Conservation (phyloP, 2,113 vertebrate species). For the Gnathonemus longibarbis region DNA sequence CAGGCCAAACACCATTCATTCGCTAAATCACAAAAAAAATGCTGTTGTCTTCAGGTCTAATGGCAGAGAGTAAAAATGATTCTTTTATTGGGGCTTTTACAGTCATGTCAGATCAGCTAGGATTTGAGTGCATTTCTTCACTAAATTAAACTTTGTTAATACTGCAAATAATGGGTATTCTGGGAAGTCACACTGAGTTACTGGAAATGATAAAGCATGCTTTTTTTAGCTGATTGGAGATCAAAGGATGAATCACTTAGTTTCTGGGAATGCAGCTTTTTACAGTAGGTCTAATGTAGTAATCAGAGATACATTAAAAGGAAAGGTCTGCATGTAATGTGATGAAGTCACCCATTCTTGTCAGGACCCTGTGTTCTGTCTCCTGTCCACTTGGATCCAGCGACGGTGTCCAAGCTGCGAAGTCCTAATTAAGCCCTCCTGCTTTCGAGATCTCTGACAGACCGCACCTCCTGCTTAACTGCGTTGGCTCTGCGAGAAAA, state of each 20-base stretch:
- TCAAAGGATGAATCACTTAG: neutral
- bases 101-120: neutral
- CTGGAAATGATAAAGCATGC: neutral
- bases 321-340: neutral
- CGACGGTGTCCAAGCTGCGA: neutral
- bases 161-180: neutral
- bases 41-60: neutral
- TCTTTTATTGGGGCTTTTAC: neutral
- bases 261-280: neutral
- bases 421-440: neutral
- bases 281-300: neutral
- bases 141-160: neutral
- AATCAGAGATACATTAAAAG: neutral
- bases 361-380: neutral
- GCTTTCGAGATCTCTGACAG: neutral
- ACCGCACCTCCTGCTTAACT: neutral
- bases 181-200: neutral
- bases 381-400: neutral
- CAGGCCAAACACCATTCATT: neutral
- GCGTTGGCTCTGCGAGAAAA: neutral
- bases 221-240: neutral
- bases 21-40: neutral
- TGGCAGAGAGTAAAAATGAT: neutral
- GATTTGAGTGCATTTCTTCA: neutral
- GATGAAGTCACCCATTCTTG: neutral